Conservation (phyloP, 2,113 vertebrate species). For the Zootoca vivipara region DNA sequence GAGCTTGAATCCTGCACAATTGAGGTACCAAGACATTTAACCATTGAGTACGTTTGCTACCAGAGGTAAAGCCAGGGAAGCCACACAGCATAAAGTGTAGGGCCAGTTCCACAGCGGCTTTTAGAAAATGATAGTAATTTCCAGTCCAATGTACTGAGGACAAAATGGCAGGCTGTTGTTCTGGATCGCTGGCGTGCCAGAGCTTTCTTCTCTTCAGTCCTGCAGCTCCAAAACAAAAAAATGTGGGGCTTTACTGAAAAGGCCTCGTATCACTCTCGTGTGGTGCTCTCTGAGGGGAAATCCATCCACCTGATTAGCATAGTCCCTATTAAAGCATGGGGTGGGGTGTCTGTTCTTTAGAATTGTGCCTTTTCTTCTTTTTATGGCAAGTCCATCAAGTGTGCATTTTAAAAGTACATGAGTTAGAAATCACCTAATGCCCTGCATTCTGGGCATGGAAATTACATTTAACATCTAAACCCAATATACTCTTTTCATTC, state of each 20-base stretch:
- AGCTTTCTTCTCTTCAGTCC: neutral
- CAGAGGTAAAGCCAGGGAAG: too few species aligned
- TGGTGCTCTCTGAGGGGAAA: neutral
- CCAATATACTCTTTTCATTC: neutral
- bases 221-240: neutral
- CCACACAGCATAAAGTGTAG: too few species aligned
- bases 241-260: neutral
- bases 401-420: too few species aligned
- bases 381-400: neutral
- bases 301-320: neutral
- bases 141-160: neutral
- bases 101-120: neutral
- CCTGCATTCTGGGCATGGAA: neutral
- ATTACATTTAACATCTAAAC: neutral
- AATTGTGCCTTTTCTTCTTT: neutral
- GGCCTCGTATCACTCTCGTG: too few species aligned
- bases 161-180: neutral
- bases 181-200: neutral
- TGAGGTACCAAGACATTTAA: too few species aligned
- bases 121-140: neutral
- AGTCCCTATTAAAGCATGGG: neutral
- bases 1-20: too few species aligned
- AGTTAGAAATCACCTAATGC: neutral
- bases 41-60: too few species aligned
- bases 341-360: neutral